These are phyloP conservation scores for Spilosoma lubricipeda DNA, from an alignment of 2,888 invertebrate species.

Conservation along the genomic window DNA sequence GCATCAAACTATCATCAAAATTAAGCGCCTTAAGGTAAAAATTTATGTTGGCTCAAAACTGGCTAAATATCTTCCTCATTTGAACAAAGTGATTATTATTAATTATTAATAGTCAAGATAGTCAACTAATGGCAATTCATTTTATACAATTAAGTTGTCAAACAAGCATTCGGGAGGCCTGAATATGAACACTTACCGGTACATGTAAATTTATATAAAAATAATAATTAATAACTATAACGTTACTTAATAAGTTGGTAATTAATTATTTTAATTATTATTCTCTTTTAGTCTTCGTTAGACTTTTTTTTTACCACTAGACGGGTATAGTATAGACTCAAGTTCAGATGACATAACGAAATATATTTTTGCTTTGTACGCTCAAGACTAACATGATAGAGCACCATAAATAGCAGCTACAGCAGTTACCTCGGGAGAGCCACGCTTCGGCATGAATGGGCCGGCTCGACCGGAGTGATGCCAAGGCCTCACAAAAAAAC, in stretches of 20 bases:
- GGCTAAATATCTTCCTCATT: not conserved
- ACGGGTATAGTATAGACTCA: not conserved
- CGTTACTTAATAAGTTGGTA: not conserved
- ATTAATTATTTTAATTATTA: not conserved
- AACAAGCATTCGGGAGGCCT: not conserved
- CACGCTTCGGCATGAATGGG: too few relatives aligned
- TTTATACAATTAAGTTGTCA: constrained; percentile 2
- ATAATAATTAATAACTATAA: not conserved
- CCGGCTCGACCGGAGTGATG: too few relatives aligned
- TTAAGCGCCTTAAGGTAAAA: not conserved
- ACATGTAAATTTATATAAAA: not conserved
- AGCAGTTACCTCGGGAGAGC: too few relatives aligned
- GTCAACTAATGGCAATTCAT: not conserved
- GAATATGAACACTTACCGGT: not conserved
- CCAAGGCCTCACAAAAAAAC: too few relatives aligned
- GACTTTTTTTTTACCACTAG: not conserved
- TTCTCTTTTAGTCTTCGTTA: not conserved
- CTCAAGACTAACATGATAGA: too few relatives aligned
- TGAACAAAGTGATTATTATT: not conserved
- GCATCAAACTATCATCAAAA: too few relatives aligned
- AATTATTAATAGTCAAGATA: not conserved
- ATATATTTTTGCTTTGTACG: too few relatives aligned
- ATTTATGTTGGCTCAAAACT: not conserved
- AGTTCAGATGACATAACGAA: too few relatives aligned
- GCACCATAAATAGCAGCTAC: too few relatives aligned